phyloP scores from a whole-genome alignment of 2,797 vertebrate species.

The Thalassophryne amazonica region DNA sequence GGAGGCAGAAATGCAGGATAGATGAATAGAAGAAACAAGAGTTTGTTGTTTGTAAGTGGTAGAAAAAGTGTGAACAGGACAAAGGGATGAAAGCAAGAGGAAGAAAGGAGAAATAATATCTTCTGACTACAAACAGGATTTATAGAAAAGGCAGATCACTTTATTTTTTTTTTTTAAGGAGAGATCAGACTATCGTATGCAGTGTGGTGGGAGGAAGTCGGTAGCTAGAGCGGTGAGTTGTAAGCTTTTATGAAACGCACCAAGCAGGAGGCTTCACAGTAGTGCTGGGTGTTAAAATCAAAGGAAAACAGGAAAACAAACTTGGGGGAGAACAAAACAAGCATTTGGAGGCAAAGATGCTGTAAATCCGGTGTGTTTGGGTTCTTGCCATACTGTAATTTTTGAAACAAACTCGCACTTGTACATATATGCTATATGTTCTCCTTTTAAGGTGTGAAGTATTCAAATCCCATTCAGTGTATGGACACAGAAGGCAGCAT shows the following conservation, averaged over 20 bases:
- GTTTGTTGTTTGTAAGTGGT: not conserved
- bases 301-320: conserved; percentile 29
- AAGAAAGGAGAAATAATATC: too few species aligned
- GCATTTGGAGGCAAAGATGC: not conserved
- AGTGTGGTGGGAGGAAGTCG: conserved; percentile 6
- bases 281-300: conserved; percentile 25
- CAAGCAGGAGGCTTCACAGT: conserved; percentile 31
- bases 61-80: not conserved
- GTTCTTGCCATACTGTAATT: not conserved
- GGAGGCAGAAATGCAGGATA: not conserved
- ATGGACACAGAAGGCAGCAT: too few species aligned
- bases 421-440: not conserved
- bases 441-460: too few species aligned
- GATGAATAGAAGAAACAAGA: not conserved
- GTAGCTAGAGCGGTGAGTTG: conserved; percentile 12
- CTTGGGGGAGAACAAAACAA: conserved; percentile 5
- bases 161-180: too few species aligned
- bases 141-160: too few species aligned
- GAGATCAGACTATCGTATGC: too few species aligned
- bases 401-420: not conserved
- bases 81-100: not conserved
- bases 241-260: conserved; percentile 35
- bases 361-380: not conserved
- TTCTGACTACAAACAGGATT: too few species aligned
- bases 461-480: too few species aligned